Base-by-base conservation (phyloP, 2,888 invertebrate species). In the Phasia obesa region DNA sequence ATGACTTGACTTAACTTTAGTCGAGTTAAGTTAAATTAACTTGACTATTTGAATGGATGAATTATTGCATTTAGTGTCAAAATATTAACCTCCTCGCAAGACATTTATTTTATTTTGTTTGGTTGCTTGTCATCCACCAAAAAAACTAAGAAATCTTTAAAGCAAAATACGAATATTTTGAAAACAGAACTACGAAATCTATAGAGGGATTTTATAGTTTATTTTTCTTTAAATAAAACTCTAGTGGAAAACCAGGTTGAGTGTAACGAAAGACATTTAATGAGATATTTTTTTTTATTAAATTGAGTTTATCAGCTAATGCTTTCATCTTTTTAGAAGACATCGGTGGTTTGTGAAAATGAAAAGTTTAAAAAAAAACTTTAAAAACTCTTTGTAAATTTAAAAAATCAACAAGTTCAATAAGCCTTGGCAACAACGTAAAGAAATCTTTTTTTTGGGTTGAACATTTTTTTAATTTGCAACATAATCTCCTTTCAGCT, bases 51-150 rank as follows among this genome's bases (percentile, higher is more conserved):
- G 11, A 80, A 60, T 57, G 42, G 69, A 74, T 74, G 47, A 81
- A 59, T 81, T 60, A 67, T 73, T 77, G 77, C 77, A 57, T 38
- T 73, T 77, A 77, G 42, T 77, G 77, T 73, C 69, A 73, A 60
- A 73, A 62, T 77, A 69, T 73, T 67, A 73, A 81, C 60, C 73
- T 60, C 11, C 60, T 38, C 38, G 55, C 35, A 31, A 77, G 77
- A 57, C 62, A 67, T 62, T 62, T 49, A 49, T 67, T 60, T 70
- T n/a, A n/a, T n/a, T n/a, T n/a, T n/a, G n/a, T n/a, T n/a, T 11
- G 55, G 62, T 49, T 71, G 70, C 60, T 55, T 55, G 69, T 19
- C 69, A 69, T 53, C 19, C 7, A 53, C 13, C 4, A 47, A 31
- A 65, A 55, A 42, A 23, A 5, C 2, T 6, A 5, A 47, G 7